These are phyloP conservation scores for Aporrectodea caliginosa DNA, from an alignment of 1,140 invertebrate genomes.

Conservation along the genomic window DNA sequence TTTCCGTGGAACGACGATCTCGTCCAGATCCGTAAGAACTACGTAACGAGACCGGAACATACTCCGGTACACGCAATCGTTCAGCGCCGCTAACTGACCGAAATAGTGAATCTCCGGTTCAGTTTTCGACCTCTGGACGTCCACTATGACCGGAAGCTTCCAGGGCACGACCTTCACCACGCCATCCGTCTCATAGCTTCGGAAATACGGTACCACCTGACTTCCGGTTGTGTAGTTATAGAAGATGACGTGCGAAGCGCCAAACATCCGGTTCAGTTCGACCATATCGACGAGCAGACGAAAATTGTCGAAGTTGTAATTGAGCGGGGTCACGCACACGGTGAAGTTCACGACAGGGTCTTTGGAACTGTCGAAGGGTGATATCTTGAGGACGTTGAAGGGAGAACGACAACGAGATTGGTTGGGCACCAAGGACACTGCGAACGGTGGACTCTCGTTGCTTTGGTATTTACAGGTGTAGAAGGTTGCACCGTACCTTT, in stretches of 20 bases:
- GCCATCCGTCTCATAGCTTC: slow-evolving; percentile 62
- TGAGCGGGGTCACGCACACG: slow-evolving; percentile 89
- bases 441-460: not conserved
- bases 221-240: slow-evolving; percentile 12
- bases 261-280: slow-evolving; percentile 16
- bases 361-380: not conserved
- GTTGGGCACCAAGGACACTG: not conserved
- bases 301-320: slow-evolving; percentile 79
- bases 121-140: slow-evolving; percentile 73
- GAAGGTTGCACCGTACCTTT: not conserved
- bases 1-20: slow-evolving; percentile 71
- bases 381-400: not conserved
- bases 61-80: slow-evolving; percentile 85
- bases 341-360: slow-evolving; percentile 60
- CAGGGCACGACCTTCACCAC: slow-evolving; percentile 76
- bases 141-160: slow-evolving; percentile 57
- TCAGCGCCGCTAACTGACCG: slow-evolving; percentile 82
- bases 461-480: not conserved
- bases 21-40: slow-evolving; percentile 81
- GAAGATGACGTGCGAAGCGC: not conserved
- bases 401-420: not conserved
- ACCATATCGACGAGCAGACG: slow-evolving; percentile 4
- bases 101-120: slow-evolving; percentile 77
- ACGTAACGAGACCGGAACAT: slow-evolving; percentile 78
- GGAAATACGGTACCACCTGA: slow-evolving; percentile 52